Conservation (phyloP, 2,797 vertebrate species). For the Lycodopsis pacificus region DNA sequence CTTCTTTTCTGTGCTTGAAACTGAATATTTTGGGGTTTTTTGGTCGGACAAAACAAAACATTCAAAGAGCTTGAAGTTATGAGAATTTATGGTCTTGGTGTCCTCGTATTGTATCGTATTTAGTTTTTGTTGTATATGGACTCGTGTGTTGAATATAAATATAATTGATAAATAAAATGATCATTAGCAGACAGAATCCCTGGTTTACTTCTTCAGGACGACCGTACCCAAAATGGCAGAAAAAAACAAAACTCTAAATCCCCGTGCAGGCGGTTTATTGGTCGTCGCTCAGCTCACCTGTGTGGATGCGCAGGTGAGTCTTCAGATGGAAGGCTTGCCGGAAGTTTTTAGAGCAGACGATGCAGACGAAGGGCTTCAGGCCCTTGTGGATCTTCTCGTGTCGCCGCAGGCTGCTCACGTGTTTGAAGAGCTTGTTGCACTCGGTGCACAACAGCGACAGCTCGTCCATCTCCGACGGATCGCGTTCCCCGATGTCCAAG, state of each 20-base stretch:
- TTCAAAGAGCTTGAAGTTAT: no score
- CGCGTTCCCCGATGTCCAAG: slow-evolving; percentile 72
- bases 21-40: no score
- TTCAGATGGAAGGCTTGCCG: slow-evolving; percentile 98
- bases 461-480: slow-evolving; percentile 69
- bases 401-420: slow-evolving; percentile 94
- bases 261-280: not conserved
- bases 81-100: no score
- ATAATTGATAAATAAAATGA: not conserved
- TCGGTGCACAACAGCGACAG: slow-evolving; percentile 89
- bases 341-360: slow-evolving; percentile 96
- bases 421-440: slow-evolving; percentile 94
- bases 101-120: no score
- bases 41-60: no score
- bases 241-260: not conserved
- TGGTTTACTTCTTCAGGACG: not conserved
- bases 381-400: slow-evolving; percentile 99
- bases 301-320: slow-evolving; percentile 97
- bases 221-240: not conserved
- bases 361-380: slow-evolving; percentile 95
- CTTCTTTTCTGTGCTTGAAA: no score
- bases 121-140: no score
- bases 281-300: slow-evolving; percentile 84
- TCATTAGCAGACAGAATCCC: not conserved
- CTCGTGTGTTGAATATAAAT: no score